phyloP scores from a whole-genome alignment of 2,888 invertebrate species.

The Ophion slaviceki region DNA sequence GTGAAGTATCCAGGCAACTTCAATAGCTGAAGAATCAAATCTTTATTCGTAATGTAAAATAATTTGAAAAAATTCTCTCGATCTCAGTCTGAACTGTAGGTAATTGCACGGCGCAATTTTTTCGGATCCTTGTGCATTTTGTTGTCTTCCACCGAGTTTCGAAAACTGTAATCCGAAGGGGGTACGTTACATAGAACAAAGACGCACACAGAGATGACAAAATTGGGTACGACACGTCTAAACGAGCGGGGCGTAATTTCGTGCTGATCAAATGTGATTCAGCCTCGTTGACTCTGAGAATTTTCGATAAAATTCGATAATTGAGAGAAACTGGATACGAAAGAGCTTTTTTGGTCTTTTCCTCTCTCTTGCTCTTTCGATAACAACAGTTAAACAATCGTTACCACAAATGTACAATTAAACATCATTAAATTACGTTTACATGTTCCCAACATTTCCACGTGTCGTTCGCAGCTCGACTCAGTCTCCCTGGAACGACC shows the following conservation, averaged over 20 bases:
- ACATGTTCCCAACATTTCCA: conserved; percentile 58
- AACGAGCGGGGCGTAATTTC: neutral
- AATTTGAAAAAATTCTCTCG: neutral
- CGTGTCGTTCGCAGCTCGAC: conserved; percentile 32
- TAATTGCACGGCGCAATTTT: neutral
- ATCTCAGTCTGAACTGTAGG: neutral
- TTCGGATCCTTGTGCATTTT: neutral
- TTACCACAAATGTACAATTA: conserved; percentile 43
- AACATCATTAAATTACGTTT: conserved; percentile 18
- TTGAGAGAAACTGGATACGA: neutral
- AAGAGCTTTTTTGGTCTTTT: neutral
- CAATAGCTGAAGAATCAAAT: too few species aligned
- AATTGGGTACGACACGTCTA: neutral
- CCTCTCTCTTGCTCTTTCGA: neutral
- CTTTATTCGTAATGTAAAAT: neutral
- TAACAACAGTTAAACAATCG: conserved; percentile 38
- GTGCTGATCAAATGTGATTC: conserved; percentile 18
- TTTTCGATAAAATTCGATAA: neutral
- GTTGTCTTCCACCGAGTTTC: neutral
- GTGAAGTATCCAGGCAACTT: too few species aligned
- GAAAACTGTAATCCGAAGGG: neutral
- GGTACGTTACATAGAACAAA: neutral
- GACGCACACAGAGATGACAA: conserved; percentile 18
- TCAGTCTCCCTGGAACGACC: conserved; percentile 22
- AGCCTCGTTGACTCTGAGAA: neutral